These are phyloP conservation scores for Myrmecophaga tridactyla DNA, from an alignment of 2,113 vertebrate genomes.

Conservation along the genomic window DNA sequence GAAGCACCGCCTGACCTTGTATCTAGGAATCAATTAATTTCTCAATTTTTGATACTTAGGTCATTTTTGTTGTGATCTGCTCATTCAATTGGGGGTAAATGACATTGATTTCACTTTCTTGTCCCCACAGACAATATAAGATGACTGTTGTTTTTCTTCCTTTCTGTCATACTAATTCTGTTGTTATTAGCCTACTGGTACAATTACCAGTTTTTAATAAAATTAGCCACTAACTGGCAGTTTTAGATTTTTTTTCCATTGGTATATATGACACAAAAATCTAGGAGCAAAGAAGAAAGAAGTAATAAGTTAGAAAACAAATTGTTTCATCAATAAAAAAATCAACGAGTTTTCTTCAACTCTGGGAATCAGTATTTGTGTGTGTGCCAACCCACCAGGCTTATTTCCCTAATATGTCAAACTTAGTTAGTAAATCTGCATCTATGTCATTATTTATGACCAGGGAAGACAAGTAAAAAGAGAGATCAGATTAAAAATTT, in stretches of 20 bases:
- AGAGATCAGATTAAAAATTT: not conserved
- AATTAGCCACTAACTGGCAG: not conserved
- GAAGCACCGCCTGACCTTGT: not conserved
- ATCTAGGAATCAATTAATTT: not conserved
- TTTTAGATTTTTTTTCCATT: not conserved
- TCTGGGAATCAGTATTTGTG: not conserved
- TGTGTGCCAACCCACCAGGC: not conserved
- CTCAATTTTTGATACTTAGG: not conserved
- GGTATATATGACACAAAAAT: not conserved
- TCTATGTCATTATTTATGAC: not conserved
- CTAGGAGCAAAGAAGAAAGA: not conserved
- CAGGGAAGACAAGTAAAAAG: not conserved
- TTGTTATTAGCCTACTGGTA: not conserved
- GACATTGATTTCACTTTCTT: not conserved
- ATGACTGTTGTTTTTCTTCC: not conserved
- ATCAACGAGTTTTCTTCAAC: not conserved
- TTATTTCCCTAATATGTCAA: not conserved
- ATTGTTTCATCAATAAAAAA: not conserved
- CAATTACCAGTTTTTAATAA: not conserved
- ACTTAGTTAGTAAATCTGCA: conserved; percentile 4
- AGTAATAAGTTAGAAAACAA: not conserved
- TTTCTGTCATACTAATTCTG: not conserved
- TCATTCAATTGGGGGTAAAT: not conserved
- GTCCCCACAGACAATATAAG: not conserved
- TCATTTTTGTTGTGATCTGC: not conserved